Percentiles rank a stretch among this genome's conserved stretches.
Conservation (phyloP, 2,888 invertebrate genomes). For the Philereme transversata region DNA sequence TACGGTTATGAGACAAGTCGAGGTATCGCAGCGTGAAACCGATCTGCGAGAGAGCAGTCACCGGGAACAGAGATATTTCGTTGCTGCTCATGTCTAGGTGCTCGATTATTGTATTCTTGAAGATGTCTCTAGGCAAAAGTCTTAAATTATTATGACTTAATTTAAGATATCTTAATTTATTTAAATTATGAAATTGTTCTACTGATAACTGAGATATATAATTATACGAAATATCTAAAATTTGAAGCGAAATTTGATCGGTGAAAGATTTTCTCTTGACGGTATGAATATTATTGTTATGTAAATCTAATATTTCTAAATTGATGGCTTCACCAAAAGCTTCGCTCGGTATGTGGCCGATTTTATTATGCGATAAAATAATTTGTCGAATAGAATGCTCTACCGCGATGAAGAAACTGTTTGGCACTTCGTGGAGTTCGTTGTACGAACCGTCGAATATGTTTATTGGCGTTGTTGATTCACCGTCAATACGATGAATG, state of each 20-base stretch:
- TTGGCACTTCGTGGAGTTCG: constrained; percentile 86
- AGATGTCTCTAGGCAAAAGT: constrained; percentile 90
- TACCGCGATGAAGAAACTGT: constrained; percentile 85
- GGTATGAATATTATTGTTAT: constrained; percentile 88
- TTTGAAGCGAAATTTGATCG: constrained; percentile 89
- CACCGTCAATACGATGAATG: constrained; percentile 77
- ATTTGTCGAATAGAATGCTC: constrained; percentile 87
- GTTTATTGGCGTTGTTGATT: constrained; percentile 84
- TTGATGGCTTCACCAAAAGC: constrained; percentile 88
- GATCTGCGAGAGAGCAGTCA: constrained; percentile 89
- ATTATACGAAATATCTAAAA: constrained; percentile 91
- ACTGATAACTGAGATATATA: constrained; percentile 89
- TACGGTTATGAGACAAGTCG: constrained; percentile 90
- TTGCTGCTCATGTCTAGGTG: constrained; percentile 92
- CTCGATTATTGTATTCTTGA: constrained; percentile 91
- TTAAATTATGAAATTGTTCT: constrained; percentile 91
- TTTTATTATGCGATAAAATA: constrained; percentile 89
- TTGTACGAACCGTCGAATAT: constrained; percentile 89
- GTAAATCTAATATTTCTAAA: constrained; percentile 89
- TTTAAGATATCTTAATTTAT: constrained; percentile 89
- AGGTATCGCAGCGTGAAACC: constrained; percentile 91
- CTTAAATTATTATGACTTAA: constrained; percentile 89
- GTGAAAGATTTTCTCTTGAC: constrained; percentile 91
- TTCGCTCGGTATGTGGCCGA: constrained; percentile 87
- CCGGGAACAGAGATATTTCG: constrained; percentile 91